Evolutionary conservation across 2,113 vertebrate genomes (phyloP), one percentile per base, ranked within the genome.

Genomic region (Natator depressus): DNA sequence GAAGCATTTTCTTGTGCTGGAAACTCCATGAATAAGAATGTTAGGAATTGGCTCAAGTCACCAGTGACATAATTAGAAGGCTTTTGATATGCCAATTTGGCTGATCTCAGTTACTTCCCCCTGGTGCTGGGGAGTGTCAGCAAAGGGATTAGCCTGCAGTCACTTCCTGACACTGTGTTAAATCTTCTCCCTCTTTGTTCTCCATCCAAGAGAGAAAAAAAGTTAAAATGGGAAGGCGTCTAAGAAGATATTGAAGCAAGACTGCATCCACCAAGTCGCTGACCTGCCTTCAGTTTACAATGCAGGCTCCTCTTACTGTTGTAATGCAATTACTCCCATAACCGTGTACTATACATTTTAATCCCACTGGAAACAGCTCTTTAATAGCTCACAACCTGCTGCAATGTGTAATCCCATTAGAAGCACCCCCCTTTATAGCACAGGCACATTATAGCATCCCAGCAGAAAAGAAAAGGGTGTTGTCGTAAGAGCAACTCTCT

Each of bases 151-250:
- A 98, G 97, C 95, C 96, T 95, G 90, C 92, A 95, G 96, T 96
- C 97, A 97, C 97, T 98, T 98, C 98, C 98, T 98, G 97, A 97
- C 93, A 97, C 94, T 96, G 93, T 95, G 95, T 91, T 94, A 96
- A 98, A 96, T 95, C 94, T 96, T 94, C 91, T 88, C 91, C 47
- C 80, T 95, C 96, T 98, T 98, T 98, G 98, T 97, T 97, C 96
- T 98, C 94, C 89, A 88, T 96, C 97, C 98, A 98, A 98, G 87
- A 92, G 85, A 91, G 89, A 54, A 95, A 92, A 94, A 93, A 96
- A 94, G 95, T 69, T 93, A 97, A 96, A 97, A 93, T 87, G 94
- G 95, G 96, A 96, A 96, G 97, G 91, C 86, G 94, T 86, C 92
- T 92, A 90, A 88, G 93, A 87, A 97, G 95, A 95, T 90, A 97